A percentile compares a stretch with the other conserved stretches of the same genome.
Evolutionary conservation across 2,797 vertebrate species (phyloP).

Genomic region (Microctenopoma stevenorrisi): DNA sequence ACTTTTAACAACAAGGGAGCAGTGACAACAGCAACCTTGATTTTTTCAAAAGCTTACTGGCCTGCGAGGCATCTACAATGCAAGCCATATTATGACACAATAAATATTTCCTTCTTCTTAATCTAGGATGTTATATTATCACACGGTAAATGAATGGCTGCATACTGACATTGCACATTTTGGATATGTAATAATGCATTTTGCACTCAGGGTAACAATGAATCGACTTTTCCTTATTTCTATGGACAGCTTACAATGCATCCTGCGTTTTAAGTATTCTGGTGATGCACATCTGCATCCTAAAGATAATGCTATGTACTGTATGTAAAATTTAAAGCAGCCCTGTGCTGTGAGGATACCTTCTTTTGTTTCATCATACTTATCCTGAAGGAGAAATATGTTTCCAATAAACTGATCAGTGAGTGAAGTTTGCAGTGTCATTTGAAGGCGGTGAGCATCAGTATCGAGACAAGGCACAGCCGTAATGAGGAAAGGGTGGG

Average conservation of each 20-base stretch:
- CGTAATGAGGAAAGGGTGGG: slow-evolving; percentile 68
- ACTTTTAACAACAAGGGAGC: slow-evolving; percentile 71
- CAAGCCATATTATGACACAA: slow-evolving; percentile 61
- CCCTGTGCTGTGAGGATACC: neutral
- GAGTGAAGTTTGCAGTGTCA: slow-evolving; percentile 36
- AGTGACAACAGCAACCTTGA: slow-evolving; percentile 59
- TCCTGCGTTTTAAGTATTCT: neutral
- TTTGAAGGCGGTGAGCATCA: slow-evolving; percentile 49
- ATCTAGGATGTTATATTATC: slow-evolving; percentile 1
- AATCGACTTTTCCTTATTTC: neutral
- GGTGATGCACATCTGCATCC: slow-evolving; percentile 3
- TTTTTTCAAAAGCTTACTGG: slow-evolving; percentile 62
- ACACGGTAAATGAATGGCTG: neutral
- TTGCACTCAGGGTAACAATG: slow-evolving; percentile 8
- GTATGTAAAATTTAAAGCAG: neutral
- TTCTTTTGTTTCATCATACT: neutral
- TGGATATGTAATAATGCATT: neutral
- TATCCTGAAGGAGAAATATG: slow-evolving; percentile 1
- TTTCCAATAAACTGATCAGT: slow-evolving; percentile 8
- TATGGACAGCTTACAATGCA: neutral
- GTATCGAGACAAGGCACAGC: slow-evolving; percentile 41
- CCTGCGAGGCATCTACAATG: slow-evolving; percentile 46
- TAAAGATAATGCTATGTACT: neutral
- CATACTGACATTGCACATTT: neutral
- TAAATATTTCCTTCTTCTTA: slow-evolving; percentile 18